phyloP scores from a whole-genome alignment of 2,113 vertebrate genomes.

The Poecilia latipinna region DNA sequence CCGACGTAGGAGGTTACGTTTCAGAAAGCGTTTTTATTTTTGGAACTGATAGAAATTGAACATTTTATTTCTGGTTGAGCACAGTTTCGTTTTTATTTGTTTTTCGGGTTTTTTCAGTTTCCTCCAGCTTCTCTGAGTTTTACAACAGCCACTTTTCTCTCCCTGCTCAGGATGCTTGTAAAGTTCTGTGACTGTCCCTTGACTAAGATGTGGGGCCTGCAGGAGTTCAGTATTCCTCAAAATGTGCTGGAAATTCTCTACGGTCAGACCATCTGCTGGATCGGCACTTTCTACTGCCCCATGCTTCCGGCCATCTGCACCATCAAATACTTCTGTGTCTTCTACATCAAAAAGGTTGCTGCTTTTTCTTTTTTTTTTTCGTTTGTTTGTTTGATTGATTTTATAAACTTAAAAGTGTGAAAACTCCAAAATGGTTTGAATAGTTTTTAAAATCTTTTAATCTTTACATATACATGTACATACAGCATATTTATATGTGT shows the following conservation, averaged over 20 bases:
- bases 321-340: slow-evolving; percentile 92
- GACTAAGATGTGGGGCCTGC: slow-evolving; percentile 86
- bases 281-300: slow-evolving; percentile 93
- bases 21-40: too few relatives aligned
- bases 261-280: slow-evolving; percentile 98
- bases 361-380: not conserved
- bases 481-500: too few relatives aligned
- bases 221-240: slow-evolving; percentile 91
- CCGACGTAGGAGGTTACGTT: too few relatives aligned
- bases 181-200: slow-evolving; percentile 82
- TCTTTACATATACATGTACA: too few relatives aligned
- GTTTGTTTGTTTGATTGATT: not conserved
- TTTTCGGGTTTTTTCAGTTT: not conserved
- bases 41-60: too few relatives aligned
- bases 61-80: not conserved
- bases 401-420: not conserved
- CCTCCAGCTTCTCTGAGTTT: not conserved
- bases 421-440: not conserved
- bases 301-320: slow-evolving; percentile 92
- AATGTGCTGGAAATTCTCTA: slow-evolving; percentile 94
- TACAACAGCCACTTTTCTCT: not conserved
- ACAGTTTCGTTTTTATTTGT: too few relatives aligned
- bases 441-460: too few relatives aligned
- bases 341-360: slow-evolving; percentile 95
- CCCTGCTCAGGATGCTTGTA: slow-evolving; percentile 84